Base-by-base conservation (phyloP, 2,797 vertebrate genomes). In the Enteromius unitaeniatus region DNA sequence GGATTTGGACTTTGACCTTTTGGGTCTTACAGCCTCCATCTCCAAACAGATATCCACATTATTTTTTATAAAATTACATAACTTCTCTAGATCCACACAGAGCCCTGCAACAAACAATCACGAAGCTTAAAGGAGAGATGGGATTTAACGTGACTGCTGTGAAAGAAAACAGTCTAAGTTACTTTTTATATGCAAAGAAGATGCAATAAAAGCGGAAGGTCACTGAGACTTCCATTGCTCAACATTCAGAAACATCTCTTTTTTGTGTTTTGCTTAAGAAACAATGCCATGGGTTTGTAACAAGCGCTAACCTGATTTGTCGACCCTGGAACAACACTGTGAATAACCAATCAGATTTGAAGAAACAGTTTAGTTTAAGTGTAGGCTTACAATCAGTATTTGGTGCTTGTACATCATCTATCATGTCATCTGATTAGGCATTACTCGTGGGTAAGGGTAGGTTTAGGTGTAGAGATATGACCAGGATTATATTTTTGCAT, bases 11-110 rank as follows among this genome's bases (percentile, higher is more conserved):
- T 94, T 95, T 53, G 88, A 91, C 91, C 93, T 95, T 92, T 93
- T 95, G 69, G 93, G 94, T 91, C 93, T 93, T 28, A 95, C 94
- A 81, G 94, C 94, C 91, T 96, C 90, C 95, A 96, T 96, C 68
- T 88, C 90, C 78, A 80, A 55, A 53, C 4, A 49, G 72, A 79
- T 83, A 80, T 82, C 78, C 77, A 89, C 87, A 88, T 84, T 88
- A 79, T 40, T 85, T 85, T 82, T 78, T 72, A 69, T 79, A 68
- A 10, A 37, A 65, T 74, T 45, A 60, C 42, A 60, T 42, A 11
- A 70, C 69, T 58, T 42, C 31, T 70, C 53, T 21, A 81, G 10
- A 40, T 81, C 87, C 84, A 85, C 84, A 86, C 85, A 81, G 82
- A 83, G 47, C 67, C 64, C 62, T 70, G 42, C 37, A 21, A 74